Evolutionary conservation across 2,888 invertebrate species (phyloP).

Genomic region (Leptinotarsa tumamoca): DNA sequence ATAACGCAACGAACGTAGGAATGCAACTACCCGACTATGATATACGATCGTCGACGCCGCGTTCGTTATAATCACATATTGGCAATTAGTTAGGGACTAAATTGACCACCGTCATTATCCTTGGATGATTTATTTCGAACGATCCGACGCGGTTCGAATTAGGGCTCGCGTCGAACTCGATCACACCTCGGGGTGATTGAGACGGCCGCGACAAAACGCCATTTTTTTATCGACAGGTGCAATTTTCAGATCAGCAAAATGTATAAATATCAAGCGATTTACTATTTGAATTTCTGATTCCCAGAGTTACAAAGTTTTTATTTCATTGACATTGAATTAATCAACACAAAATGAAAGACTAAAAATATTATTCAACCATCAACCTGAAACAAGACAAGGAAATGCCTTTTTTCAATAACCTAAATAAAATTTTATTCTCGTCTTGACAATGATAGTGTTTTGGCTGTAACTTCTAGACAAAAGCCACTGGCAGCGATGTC

Average conservation of each 20-base stretch:
- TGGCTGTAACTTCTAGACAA: too few relatives aligned
- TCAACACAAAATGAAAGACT: too few relatives aligned
- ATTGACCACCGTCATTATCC: slow-evolving; percentile 67
- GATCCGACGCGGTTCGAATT: slow-evolving; percentile 66
- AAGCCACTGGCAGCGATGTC: too few relatives aligned
- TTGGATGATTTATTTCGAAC: slow-evolving; percentile 67
- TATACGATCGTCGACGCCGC: slow-evolving; percentile 61
- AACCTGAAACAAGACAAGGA: too few relatives aligned
- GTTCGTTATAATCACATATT: slow-evolving; percentile 67
- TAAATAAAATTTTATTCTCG: too few relatives aligned
- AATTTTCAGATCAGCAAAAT: background rate
- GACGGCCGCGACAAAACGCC: background rate
- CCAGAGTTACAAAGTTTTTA: too few relatives aligned
- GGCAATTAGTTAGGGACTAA: slow-evolving; percentile 67
- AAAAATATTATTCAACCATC: too few relatives aligned
- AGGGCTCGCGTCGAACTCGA: slow-evolving; percentile 39
- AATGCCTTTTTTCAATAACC: too few relatives aligned
- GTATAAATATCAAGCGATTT: background rate
- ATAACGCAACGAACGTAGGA: slow-evolving; percentile 36
- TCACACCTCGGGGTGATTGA: background rate
- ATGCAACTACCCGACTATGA: slow-evolving; percentile 52
- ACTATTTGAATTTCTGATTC: too few relatives aligned
- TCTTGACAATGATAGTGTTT: too few relatives aligned
- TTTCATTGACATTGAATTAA: too few relatives aligned
- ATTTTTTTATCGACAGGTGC: background rate